Conservation (phyloP, 1,140 invertebrate species). For the Phthorimaea operculella region DNA sequence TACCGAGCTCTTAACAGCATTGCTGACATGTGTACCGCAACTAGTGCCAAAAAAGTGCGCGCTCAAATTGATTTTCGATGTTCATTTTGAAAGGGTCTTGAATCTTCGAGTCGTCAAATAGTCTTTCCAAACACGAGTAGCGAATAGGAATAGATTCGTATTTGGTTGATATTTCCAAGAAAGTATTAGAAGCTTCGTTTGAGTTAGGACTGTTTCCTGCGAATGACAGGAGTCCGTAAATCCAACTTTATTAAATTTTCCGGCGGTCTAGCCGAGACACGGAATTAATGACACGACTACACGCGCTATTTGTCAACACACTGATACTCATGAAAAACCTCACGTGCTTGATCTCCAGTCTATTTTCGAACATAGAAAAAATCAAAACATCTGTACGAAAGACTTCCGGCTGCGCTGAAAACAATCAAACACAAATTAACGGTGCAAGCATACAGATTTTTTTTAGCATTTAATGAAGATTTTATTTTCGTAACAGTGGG, state of each 20-base stretch:
- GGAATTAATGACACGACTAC: constrained; percentile 24
- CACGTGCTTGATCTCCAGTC: constrained; percentile 14
- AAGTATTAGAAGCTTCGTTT: background rate
- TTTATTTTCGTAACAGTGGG: constrained; percentile 5
- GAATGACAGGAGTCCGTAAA: constrained; percentile 25
- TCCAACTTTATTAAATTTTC: constrained; percentile 39
- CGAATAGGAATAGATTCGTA: too few relatives aligned
- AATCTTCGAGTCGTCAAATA: too few relatives aligned
- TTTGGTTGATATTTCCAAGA: background rate
- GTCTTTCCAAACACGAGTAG: too few relatives aligned
- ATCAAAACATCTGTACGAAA: constrained; percentile 25
- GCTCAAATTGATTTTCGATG: constrained; percentile 1
- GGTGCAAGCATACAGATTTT: constrained; percentile 4
- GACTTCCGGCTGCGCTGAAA: constrained; percentile 24
- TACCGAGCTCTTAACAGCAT: constrained; percentile 12
- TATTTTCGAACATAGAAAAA: constrained; percentile 22
- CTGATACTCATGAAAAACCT: constrained; percentile 12
- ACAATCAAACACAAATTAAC: constrained; percentile 21
- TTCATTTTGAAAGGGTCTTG: background rate
- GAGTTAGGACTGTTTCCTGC: constrained; percentile 30
- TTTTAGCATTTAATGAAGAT: constrained; percentile 7
- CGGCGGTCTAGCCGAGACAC: constrained; percentile 24
- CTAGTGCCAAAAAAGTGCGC: background rate
- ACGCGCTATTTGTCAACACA: constrained; percentile 23
- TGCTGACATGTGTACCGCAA: background rate